phyloP scores from a whole-genome alignment of 2,113 vertebrate species.

The Paramormyrops kingsleyae region DNA sequence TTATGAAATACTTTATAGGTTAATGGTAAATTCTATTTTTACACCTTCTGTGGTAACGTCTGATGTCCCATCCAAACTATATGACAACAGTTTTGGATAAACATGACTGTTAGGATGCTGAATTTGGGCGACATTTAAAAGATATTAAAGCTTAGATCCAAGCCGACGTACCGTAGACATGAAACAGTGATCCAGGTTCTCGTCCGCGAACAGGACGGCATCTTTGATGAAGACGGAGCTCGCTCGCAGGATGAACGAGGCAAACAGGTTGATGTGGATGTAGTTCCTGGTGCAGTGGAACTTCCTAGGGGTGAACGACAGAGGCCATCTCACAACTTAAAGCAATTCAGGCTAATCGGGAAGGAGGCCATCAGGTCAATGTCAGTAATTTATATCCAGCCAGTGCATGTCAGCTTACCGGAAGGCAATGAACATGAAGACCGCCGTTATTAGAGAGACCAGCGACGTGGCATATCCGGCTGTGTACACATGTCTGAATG shows the following conservation, averaged over 20 bases:
- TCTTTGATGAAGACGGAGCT: slow-evolving; percentile 75
- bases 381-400: neutral
- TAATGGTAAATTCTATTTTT: neutral
- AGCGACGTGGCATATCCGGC: slow-evolving; percentile 66
- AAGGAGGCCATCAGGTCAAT: neutral
- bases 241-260: slow-evolving; percentile 73
- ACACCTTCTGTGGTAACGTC: neutral
- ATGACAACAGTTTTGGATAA: neutral
- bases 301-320: slow-evolving; percentile 53
- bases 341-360: neutral
- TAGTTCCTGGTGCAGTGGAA: slow-evolving; percentile 82
- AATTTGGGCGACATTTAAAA: neutral
- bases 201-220: slow-evolving; percentile 64
- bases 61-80: neutral
- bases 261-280: slow-evolving; percentile 80
- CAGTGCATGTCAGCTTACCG: slow-evolving; percentile 43
- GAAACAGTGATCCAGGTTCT: slow-evolving; percentile 68
- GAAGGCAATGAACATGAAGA: slow-evolving; percentile 60
- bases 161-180: slow-evolving; percentile 67
- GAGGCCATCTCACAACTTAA: neutral
- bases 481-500: slow-evolving; percentile 62
- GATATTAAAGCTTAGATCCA: neutral
- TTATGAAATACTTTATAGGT: neutral
- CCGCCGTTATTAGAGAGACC: slow-evolving; percentile 62
- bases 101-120: neutral